Base-by-base conservation (phyloP, 2,113 vertebrate species). In the Origma solitaria region DNA sequence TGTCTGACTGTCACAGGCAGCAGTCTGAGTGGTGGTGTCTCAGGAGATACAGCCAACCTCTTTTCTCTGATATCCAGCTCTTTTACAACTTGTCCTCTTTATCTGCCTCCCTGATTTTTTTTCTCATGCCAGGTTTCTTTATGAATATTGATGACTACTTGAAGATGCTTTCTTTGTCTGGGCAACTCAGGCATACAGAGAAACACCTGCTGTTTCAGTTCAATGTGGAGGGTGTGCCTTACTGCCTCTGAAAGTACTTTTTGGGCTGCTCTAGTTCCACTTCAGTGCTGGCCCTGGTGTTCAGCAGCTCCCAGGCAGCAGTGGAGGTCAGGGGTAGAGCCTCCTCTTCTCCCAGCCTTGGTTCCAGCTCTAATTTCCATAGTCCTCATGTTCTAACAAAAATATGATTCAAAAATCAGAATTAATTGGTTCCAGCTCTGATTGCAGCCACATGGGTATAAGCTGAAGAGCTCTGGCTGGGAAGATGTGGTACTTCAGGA, bases 91-190 rank as follows among this genome's bases (percentile, higher is more conserved):
- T 53, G 33, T 30, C 82, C 73, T 42, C 62, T 79, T 71, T 49
- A 44, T 65, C 37, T 66, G n/a, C 42, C 37, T 83, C 25, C 73
- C 22, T 49, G 62, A 11, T 18, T 14, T 37, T 71, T 72, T 57
- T 75, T 42, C 65, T 45, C 60, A 4, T 69, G 49, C 61, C 64
- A 51, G 65, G 44, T 30, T 75, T 86, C 58, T 91, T 9, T 68
- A 44, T 95, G 92, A 86, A 90, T 95, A 80, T 84, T 88, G 70
- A 92, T 92, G 71, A 42, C 31, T 78, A 6, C 66, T 71, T 84
- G 44, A 87, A 83, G 73, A 45, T 70, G 10, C 7, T 45, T 64
- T 82, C 40, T 80, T 49, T 91, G 17, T 40, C 54, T 53, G 19
- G 47, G 54, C 65, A 65, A 10, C 86, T 64, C 53, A 56, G 82